Conservation (phyloP, 2,113 vertebrate genomes). For the Xiphorhynchus elegans region DNA sequence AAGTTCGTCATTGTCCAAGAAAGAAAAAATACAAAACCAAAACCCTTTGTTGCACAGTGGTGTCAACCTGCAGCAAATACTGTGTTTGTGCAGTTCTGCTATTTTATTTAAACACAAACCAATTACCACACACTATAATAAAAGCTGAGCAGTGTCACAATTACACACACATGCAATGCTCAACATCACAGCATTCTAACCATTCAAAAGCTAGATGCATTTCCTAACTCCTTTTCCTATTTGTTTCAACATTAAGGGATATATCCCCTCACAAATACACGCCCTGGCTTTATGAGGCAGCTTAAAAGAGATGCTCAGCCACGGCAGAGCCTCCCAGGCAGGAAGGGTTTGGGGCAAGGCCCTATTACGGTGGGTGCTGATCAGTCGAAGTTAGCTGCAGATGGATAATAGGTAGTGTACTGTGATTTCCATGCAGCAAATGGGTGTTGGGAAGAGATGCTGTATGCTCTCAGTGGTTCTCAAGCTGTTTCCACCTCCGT, state of each 20-base stretch:
- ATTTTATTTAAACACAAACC: constrained; percentile 62
- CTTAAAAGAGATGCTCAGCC: not conserved
- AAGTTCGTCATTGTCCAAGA: not conserved
- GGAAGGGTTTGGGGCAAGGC: constrained; percentile 10
- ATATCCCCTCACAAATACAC: not conserved
- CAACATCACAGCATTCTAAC: constrained; percentile 37
- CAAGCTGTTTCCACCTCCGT: constrained; percentile 26
- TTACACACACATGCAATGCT: not conserved
- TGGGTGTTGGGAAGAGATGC: not conserved
- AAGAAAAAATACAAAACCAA: not conserved
- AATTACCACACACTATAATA: constrained; percentile 23
- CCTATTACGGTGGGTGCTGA: not conserved
- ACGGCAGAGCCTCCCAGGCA: not conserved
- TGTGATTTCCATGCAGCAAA: constrained; percentile 31
- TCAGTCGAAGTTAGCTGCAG: not conserved
- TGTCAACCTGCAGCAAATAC: constrained; percentile 48
- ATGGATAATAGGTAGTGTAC: constrained; percentile 42
- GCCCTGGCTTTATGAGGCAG: not conserved
- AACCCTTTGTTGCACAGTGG: constrained; percentile 17
- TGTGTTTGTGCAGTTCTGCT: constrained; percentile 38
- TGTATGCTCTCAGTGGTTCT: not conserved
- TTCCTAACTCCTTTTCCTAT: constrained; percentile 26
- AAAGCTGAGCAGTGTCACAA: constrained; percentile 49
- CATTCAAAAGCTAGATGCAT: constrained; percentile 3
- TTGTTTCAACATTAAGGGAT: not conserved